Percentiles rank a stretch among this genome's conserved stretches.
Evolutionary conservation across 2,888 invertebrate genomes (phyloP).

Genomic region (Dinocampus coccinellae): DNA sequence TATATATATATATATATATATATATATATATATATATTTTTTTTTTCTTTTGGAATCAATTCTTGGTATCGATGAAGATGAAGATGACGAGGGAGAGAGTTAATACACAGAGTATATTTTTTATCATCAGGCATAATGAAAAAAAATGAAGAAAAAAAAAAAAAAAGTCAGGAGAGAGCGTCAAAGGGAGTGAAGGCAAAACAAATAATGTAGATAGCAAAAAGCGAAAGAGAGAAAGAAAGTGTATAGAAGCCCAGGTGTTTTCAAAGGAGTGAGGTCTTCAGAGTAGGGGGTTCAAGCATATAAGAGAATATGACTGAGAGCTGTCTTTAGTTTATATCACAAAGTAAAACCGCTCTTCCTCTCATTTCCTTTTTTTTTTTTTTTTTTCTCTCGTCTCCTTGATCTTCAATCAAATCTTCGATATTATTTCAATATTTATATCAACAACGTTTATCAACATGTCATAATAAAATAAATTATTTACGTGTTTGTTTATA

Average conservation of each 20-base stretch:
- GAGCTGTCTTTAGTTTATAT: conserved; percentile 66
- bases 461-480: not conserved
- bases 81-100: not conserved
- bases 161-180: not conserved
- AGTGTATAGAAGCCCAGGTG: conserved; percentile 36
- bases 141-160: not conserved
- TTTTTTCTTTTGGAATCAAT: no score
- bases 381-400: conserved; percentile 3
- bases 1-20: no score
- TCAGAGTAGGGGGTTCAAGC: conserved; percentile 63
- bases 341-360: conserved; percentile 55
- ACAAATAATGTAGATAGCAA: not conserved
- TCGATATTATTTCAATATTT: not conserved
- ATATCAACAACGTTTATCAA: not conserved
- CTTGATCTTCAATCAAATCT: not conserved
- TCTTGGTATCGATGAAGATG: not conserved
- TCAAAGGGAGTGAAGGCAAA: not conserved
- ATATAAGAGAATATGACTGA: conserved; percentile 68
- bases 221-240: conserved; percentile 38
- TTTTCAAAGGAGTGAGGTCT: conserved; percentile 53
- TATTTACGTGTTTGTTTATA: not conserved
- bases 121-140: not conserved
- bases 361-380: conserved; percentile 43
- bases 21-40: no score
- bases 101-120: not conserved